These are phyloP conservation scores for Columba guinea DNA, from an alignment of 2,797 vertebrate species.

Conservation along the genomic window DNA sequence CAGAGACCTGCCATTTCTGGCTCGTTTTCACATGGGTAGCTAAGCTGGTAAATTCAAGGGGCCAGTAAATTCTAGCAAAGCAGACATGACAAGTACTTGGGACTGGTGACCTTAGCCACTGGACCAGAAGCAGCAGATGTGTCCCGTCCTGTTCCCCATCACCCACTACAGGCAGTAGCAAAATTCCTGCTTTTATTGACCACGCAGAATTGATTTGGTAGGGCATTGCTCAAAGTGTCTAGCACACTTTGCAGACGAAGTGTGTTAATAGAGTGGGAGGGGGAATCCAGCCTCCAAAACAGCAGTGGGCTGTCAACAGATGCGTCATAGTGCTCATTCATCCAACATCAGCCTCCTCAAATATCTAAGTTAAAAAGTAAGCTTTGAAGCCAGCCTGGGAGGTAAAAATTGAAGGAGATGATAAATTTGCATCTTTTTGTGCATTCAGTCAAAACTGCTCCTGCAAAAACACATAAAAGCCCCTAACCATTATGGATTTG, in stretches of 20 bases:
- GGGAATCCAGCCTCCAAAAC: not conserved
- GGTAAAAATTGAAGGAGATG: constrained; percentile 17
- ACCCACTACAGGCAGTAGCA: not conserved
- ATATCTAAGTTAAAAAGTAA: constrained; percentile 16
- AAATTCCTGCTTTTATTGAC: not conserved
- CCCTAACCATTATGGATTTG: constrained; percentile 52
- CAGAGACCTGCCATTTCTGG: not conserved
- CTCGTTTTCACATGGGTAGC: not conserved
- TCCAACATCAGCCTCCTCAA: constrained; percentile 18
- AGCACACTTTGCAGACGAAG: not conserved
- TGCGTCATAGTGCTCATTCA: not conserved
- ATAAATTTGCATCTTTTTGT: constrained; percentile 56
- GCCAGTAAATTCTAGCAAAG: not conserved
- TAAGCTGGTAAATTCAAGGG: not conserved
- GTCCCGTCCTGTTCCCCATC: not conserved
- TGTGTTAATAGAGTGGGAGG: constrained; percentile 9
- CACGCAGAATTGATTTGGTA: not conserved
- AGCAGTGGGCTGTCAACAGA: constrained; percentile 20
- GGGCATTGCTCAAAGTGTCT: not conserved
- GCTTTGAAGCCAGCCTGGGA: constrained; percentile 47
- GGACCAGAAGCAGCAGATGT: not conserved
- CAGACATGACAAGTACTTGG: not conserved
- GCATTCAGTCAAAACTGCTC: constrained; percentile 39
- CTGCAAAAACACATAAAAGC: constrained; percentile 40
- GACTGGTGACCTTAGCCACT: not conserved